These are phyloP conservation scores for Megaleporinus macrocephalus DNA, from an alignment of 2,113 vertebrate genomes.

Conservation along the genomic window DNA sequence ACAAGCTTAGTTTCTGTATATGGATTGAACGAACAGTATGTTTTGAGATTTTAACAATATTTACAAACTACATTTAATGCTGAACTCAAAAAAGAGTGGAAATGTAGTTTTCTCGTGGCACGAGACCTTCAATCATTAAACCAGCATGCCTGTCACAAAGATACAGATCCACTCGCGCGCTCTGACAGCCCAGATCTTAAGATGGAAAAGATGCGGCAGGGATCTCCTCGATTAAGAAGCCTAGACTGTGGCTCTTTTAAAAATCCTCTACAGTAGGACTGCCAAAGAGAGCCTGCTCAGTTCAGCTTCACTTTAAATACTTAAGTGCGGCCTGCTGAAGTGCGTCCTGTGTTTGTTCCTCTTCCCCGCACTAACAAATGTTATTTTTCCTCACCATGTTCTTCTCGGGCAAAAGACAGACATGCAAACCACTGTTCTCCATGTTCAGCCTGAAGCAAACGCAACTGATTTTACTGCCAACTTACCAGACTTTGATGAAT, in stretches of 20 bases:
- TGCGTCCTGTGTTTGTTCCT: conserved; percentile 37
- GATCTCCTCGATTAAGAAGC: neutral
- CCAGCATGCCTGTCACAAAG: too few relatives aligned
- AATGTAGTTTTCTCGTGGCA: too few relatives aligned
- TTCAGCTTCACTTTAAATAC: conserved; percentile 46
- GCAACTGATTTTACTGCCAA: conserved; percentile 13
- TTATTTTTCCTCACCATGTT: conserved; percentile 48
- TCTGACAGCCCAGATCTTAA: neutral
- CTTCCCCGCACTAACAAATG: conserved; percentile 34
- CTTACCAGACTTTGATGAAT: conserved; percentile 38
- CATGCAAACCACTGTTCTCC: conserved; percentile 44
- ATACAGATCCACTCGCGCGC: neutral
- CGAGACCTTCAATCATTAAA: too few relatives aligned
- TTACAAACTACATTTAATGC: too few relatives aligned
- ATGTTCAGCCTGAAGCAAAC: conserved; percentile 40
- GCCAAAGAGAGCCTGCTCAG: conserved; percentile 36
- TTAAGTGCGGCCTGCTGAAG: conserved; percentile 34
- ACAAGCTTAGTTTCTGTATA: too few relatives aligned
- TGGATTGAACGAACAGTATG: too few relatives aligned
- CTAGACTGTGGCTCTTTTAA: neutral
- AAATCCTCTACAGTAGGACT: neutral
- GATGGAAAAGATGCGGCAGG: neutral
- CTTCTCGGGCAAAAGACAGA: conserved; percentile 8
- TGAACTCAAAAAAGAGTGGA: too few relatives aligned
- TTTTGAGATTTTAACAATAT: too few relatives aligned